Percentiles rank a stretch among this genome's conserved stretches.
Evolutionary conservation across 2,797 vertebrate genomes (phyloP).

Genomic region (Oreonectes daqikongensis): DNA sequence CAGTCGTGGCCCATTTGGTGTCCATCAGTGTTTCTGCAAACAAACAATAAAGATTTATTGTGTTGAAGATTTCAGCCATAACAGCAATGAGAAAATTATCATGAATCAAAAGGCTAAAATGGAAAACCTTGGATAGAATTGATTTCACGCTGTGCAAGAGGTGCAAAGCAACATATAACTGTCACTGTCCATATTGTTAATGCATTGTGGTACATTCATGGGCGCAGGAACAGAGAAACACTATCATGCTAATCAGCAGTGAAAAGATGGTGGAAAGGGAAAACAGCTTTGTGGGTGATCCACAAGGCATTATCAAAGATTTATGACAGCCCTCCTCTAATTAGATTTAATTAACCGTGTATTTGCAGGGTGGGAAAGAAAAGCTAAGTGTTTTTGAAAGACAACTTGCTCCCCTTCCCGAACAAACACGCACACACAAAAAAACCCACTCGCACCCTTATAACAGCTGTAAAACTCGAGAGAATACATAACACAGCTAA

Average conservation of each 20-base stretch:
- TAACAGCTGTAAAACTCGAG: slow-evolving; percentile 68
- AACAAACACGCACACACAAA: slow-evolving; percentile 54
- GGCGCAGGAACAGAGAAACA: slow-evolving; percentile 15
- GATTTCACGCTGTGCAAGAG: neutral
- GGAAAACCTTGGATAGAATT: neutral
- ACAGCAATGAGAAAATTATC: neutral
- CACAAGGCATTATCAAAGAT: slow-evolving; percentile 61
- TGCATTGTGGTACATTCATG: slow-evolving; percentile 6
- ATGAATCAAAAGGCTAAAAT: neutral
- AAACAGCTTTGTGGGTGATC: slow-evolving; percentile 60
- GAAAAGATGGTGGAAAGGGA: slow-evolving; percentile 29
- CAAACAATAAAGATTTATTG: slow-evolving; percentile 56
- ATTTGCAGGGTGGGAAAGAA: slow-evolving; percentile 62
- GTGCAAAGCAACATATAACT: neutral
- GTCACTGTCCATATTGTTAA: slow-evolving; percentile 16
- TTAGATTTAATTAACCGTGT: slow-evolving; percentile 71
- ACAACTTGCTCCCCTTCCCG: slow-evolving; percentile 33
- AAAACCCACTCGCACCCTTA: slow-evolving; percentile 36
- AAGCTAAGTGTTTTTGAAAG: slow-evolving; percentile 58
- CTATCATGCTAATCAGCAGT: slow-evolving; percentile 36
- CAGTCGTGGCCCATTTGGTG: slow-evolving; percentile 96
- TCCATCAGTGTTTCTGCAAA: slow-evolving; percentile 95
- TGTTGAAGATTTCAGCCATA: slow-evolving; percentile 21
- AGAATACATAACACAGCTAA: slow-evolving; percentile 71
- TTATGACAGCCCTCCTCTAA: slow-evolving; percentile 67